Conservation (phyloP, 2,113 vertebrate species). For the Myrmecobius fasciatus region DNA sequence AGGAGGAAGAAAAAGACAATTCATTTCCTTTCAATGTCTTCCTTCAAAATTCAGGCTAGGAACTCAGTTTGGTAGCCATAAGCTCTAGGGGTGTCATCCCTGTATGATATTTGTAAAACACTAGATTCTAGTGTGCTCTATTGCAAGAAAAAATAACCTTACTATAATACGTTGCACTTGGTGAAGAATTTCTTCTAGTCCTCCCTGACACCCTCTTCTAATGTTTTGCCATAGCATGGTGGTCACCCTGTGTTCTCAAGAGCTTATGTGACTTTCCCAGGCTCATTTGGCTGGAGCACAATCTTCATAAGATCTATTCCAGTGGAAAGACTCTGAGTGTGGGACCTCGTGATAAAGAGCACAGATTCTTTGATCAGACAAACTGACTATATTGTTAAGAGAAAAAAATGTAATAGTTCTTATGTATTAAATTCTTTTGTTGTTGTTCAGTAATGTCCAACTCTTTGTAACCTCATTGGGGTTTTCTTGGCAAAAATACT, state of each 20-base stretch:
- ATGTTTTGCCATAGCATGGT: not conserved
- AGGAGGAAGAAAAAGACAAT: not conserved
- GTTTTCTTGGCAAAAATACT: too few relatives aligned
- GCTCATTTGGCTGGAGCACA: not conserved
- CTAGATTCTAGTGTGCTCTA: not conserved
- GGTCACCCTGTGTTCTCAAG: not conserved
- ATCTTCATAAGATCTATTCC: not conserved
- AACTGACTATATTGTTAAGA: not conserved
- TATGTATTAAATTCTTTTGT: too few relatives aligned
- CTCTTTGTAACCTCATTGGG: too few relatives aligned
- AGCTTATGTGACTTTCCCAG: too few relatives aligned
- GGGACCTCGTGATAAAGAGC: not conserved
- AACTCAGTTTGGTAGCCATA: not conserved
- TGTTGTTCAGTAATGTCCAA: too few relatives aligned
- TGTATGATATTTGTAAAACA: not conserved
- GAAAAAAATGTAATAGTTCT: too few relatives aligned
- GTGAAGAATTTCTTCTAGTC: not conserved
- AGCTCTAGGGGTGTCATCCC: not conserved
- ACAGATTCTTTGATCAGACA: not conserved
- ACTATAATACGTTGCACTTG: not conserved
- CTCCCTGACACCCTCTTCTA: not conserved
- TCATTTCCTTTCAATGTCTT: not conserved
- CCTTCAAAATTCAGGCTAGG: not conserved
- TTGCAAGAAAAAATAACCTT: not conserved
- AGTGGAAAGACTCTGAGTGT: not conserved